Base-by-base conservation (phyloP, 2,888 invertebrate genomes). In the Lasioglossum oenotherae region DNA sequence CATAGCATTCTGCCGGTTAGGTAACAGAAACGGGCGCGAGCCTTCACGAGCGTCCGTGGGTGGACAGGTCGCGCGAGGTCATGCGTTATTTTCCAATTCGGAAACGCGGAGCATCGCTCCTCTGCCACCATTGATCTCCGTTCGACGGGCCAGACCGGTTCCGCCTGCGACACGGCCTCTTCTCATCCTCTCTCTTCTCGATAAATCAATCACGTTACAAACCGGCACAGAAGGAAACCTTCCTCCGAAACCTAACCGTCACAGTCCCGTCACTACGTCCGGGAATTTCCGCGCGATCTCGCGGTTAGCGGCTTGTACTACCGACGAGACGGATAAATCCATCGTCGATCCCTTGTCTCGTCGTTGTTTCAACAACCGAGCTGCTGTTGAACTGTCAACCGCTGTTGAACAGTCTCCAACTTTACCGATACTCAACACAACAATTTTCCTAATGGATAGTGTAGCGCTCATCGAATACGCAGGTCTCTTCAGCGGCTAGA, bases 51-150 rank as follows among this genome's bases (percentile, higher is more conserved):
- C n/a, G 53, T 53, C 71, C 4, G 27, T 31, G 71, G 31, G 71
- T 71, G 67, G 80, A 81, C 79, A 53, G 73, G 67, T 4, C 76
- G 27, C 23, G 53, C 72, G 74, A 60, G 53, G 75, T 69, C 38
- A 72, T 76, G 82, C 84, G 85, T 86, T 89, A 89, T 90, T 90
- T 90, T 89, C 89, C 88, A 88, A 88, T 90, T 87, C 81, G 79
- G 67, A 78, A 86, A 89, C 80, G 86, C 78, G 82, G 78, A 49
- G 49, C 78, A 71, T 78, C 76, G 74, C 71, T 73, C 53, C 53
- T 53, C 53, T 53, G 76, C 41, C 60, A 67, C 81, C 85, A 90
- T 89, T 89, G 90, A 89, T 90, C 89, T 84, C 71, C 74, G 76
- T 78, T 69, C 69, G 75, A 71, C 74, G 80, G 82, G 74, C 53